Evolutionary conservation across 64 coral and sea anemone species (phyloP).

Genomic region (Hydrozoanthus tunicans): DNA sequence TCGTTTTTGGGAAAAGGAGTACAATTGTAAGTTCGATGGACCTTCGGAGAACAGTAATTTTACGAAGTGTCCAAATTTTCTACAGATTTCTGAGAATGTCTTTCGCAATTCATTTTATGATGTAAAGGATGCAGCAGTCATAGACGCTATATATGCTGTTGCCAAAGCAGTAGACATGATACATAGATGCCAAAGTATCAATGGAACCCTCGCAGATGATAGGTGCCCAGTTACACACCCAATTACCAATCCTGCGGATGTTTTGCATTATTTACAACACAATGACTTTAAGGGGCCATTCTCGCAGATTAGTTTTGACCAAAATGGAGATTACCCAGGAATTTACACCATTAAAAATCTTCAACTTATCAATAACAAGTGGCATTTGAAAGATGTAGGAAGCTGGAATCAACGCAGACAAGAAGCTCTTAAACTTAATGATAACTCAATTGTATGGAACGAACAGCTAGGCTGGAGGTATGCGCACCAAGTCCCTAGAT

Average conservation of each 20-base stretch:
- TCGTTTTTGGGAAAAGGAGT: conserved; percentile 42
- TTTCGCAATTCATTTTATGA: conserved; percentile 57
- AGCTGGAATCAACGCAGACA: conserved; percentile 40
- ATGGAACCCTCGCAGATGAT: background rate
- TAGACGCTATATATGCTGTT: conserved; percentile 75
- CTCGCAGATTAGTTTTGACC: conserved; percentile 41
- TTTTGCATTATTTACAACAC: conserved; percentile 54
- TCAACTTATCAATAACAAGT: conserved; percentile 21
- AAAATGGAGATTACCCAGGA: conserved; percentile 36
- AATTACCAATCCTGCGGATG: conserved; percentile 37
- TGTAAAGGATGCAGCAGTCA: conserved; percentile 55
- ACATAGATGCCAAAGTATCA: conserved; percentile 29
- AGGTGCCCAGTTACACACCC: conserved; percentile 52
- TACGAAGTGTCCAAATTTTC: conserved; percentile 24
- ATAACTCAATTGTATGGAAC: conserved; percentile 45
- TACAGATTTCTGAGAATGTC: conserved; percentile 29
- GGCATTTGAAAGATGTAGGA: conserved; percentile 8
- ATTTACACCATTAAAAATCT: conserved; percentile 27
- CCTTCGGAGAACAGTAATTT: conserved; percentile 11
- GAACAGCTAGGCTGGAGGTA: background rate
- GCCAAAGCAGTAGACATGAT: conserved; percentile 64
- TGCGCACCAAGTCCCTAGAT: conserved; percentile 10
- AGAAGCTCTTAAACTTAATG: conserved; percentile 31
- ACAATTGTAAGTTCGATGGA: conserved; percentile 50
- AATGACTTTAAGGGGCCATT: conserved; percentile 43